These are phyloP conservation scores for Acholoe squamosa DNA, from an alignment of 2,888 invertebrate genomes.

Conservation along the genomic window DNA sequence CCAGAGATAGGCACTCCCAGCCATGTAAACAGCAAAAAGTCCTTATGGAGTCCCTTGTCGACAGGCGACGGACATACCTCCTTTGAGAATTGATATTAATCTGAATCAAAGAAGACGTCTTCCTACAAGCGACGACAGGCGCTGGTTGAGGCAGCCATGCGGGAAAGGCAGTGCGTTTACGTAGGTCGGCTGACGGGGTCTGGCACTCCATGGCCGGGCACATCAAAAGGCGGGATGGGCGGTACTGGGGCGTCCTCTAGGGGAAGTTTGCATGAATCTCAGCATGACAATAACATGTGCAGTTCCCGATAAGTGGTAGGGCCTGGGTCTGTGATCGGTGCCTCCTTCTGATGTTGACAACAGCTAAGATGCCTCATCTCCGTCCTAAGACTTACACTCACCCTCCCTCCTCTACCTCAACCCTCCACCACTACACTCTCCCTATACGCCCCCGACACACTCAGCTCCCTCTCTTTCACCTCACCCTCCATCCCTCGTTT, in stretches of 20 bases:
- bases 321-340: constrained; percentile 3
- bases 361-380: constrained; percentile 31
- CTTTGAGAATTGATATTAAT: constrained; percentile 51
- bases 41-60: constrained; percentile 4
- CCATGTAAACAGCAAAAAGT: neutral
- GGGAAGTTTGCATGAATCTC: constrained; percentile 62
- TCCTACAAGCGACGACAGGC: neutral
- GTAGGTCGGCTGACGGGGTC: neutral
- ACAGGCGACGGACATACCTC: neutral
- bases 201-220: constrained; percentile 32
- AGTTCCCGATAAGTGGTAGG: constrained; percentile 19
- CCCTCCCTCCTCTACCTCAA: neutral
- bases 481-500: too few relatives aligned
- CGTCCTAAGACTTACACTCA: neutral
- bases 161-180: constrained; percentile 56
- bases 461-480: too few relatives aligned
- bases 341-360: neutral
- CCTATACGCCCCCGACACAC: too few relatives aligned
- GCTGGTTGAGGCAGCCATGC: constrained; percentile 23
- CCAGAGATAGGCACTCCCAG: too few relatives aligned
- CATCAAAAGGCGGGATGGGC: constrained; percentile 25
- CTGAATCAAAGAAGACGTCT: constrained; percentile 30
- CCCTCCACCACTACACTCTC: neutral
- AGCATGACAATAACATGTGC: constrained; percentile 62
- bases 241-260: constrained; percentile 22